Conservation (phyloP, 2,797 vertebrate species). For the Neomorphus geoffroyi region DNA sequence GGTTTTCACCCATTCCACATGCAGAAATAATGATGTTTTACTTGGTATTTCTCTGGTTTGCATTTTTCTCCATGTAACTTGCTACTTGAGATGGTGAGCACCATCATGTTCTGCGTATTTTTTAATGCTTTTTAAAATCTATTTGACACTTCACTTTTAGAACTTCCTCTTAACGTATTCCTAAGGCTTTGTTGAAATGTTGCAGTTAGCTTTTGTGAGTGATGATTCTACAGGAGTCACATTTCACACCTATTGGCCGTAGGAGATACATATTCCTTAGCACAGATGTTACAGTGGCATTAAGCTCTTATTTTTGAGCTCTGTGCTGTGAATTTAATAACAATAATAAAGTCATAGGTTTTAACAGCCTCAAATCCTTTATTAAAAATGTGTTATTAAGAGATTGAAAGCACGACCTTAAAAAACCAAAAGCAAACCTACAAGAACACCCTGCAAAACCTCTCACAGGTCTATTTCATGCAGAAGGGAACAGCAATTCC, state of each 20-base stretch:
- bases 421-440: neutral
- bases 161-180: neutral
- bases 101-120: neutral
- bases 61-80: neutral
- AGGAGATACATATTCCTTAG: neutral
- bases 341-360: neutral
- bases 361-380: neutral
- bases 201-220: neutral
- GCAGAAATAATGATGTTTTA: neutral
- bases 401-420: neutral
- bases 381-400: neutral
- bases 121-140: neutral
- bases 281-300: neutral
- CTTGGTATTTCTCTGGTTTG: neutral
- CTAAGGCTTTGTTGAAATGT: neutral
- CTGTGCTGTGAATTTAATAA: neutral
- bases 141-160: neutral
- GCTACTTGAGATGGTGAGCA: fast-evolving
- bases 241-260: neutral
- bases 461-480: neutral
- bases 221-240: neutral
- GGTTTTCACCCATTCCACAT: neutral
- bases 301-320: neutral
- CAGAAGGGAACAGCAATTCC: neutral
- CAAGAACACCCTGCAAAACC: neutral